These are phyloP conservation scores for Hyperopisus bebe DNA, from an alignment of 2,113 vertebrate species.

Conservation along the genomic window DNA sequence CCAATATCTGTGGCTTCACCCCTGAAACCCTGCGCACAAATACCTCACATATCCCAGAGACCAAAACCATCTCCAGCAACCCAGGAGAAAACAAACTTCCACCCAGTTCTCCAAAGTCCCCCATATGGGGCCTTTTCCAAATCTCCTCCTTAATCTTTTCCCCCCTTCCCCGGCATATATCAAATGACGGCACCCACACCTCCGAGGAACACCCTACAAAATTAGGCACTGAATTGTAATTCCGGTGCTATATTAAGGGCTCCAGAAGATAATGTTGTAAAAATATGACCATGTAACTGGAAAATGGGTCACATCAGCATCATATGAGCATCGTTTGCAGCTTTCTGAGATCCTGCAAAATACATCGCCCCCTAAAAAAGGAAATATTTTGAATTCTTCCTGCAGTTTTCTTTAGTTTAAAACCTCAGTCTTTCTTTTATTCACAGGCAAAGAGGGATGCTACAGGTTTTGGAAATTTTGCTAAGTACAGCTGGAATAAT, in stretches of 20 bases:
- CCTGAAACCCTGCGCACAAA: slow-evolving; percentile 36
- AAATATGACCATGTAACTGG: slow-evolving; percentile 41
- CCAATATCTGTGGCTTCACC: slow-evolving; percentile 36
- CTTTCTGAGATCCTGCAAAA: slow-evolving; percentile 45
- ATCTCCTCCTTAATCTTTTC: slow-evolving; percentile 13
- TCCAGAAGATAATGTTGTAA: slow-evolving; percentile 40
- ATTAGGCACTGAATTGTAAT: slow-evolving; percentile 40
- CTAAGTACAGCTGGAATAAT: neutral
- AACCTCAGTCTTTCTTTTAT: slow-evolving; percentile 1
- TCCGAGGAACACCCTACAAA: slow-evolving; percentile 40
- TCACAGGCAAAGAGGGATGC: neutral
- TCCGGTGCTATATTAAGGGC: slow-evolving; percentile 38
- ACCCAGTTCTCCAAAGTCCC: slow-evolving; percentile 18
- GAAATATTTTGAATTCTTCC: slow-evolving; percentile 22
- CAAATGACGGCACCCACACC: slow-evolving; percentile 27
- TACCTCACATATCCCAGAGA: slow-evolving; percentile 30
- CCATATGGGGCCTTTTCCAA: slow-evolving; percentile 25
- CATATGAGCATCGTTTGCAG: slow-evolving; percentile 36
- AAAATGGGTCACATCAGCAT: slow-evolving; percentile 57
- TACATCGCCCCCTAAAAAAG: slow-evolving; percentile 49
- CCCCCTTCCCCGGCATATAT: slow-evolving; percentile 4
- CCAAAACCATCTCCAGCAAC: neutral
- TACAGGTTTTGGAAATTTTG: neutral
- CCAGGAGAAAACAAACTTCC: slow-evolving; percentile 24
- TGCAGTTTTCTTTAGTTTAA: slow-evolving; percentile 13